Evolutionary conservation across 1,140 invertebrate genomes (phyloP), one percentile per base, ranked within the genome.

Genomic region (Pissodes strobi): DNA sequence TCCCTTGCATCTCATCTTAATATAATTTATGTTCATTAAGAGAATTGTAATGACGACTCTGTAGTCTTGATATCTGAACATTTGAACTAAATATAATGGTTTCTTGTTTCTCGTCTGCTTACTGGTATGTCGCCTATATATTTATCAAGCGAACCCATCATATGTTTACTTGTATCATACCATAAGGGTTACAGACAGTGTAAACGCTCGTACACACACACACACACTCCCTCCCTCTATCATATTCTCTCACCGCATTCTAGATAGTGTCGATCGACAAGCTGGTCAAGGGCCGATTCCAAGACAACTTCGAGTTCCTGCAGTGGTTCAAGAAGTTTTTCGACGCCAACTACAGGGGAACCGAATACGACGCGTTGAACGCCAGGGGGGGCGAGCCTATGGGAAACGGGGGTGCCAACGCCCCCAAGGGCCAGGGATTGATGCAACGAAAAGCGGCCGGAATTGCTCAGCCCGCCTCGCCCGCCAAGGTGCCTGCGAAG

Each of bases 281-380:
- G 83, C 85, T 93, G 83, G 92, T 96, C 73, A 97, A 97, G 83
- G 94, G 93, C 76, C 88, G 91, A 70, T 97, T 97, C 82, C 92
- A 95, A 87, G 95, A 98, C 85, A 98, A 98, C 84, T 98, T 98
- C 86, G 96, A 98, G 80, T 98, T 98, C 84, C 88, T 98, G 68
- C 96, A 98, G 85, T 98, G 96, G 96, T 98, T 99, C 85, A 98
- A 98, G 86, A 97, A 97, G 80, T 98, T 98, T 82, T 98, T 97
- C 84, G 96, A 98, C 83, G 94, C 94, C 66, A 98, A 99, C 85
- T 97, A 95, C 83, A 88, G 90, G 78, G 94, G 93, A 76, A 85
- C 87, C 69, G 92, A 93, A 66, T 98, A 98, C 81, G 92, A 97
- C 84, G 88, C 96, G 39, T 79, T 94, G 67, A 86, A 85, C 51